Percentiles rank a stretch among this genome's conserved stretches.
phyloP scores from a whole-genome alignment of 2,113 vertebrate species.

The Triplophysa dalaica region DNA sequence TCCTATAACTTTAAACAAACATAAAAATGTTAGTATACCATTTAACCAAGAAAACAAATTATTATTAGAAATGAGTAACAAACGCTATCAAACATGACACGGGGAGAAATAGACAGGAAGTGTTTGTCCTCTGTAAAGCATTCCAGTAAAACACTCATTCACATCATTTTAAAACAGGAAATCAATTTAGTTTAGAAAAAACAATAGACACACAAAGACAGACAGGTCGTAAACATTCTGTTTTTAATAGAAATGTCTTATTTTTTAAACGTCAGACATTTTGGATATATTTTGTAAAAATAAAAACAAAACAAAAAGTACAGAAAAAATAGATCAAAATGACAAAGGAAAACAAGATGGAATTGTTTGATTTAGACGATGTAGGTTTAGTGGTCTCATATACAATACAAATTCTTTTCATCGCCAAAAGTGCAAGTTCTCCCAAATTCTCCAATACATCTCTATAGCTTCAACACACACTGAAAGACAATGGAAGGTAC shows the following conservation, averaged over 20 bases:
- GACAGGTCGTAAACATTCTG: slow-evolving; percentile 71
- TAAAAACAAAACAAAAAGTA: slow-evolving; percentile 58
- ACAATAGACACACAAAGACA: slow-evolving; percentile 31
- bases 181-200: background rate
- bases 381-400: slow-evolving; percentile 81
- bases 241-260: slow-evolving; percentile 82
- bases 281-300: slow-evolving; percentile 74
- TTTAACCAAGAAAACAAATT: no score
- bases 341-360: slow-evolving; percentile 71
- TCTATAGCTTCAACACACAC: slow-evolving; percentile 68
- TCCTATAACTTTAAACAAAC: no score
- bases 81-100: no score
- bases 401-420: slow-evolving; percentile 75
- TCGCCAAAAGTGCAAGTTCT: slow-evolving; percentile 81
- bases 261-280: slow-evolving; percentile 81
- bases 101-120: no score
- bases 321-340: slow-evolving; percentile 60
- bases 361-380: slow-evolving; percentile 77
- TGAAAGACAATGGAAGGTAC: slow-evolving; percentile 57
- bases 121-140: no score
- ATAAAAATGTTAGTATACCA: no score
- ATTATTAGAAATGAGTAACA: no score
- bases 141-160: no score
- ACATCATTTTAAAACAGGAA: no score
- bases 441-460: slow-evolving; percentile 60